A percentile compares a stretch with the other conserved stretches of the same genome.
Conservation (phyloP, 2,113 vertebrate species). For the Sinocyclocheilus rhinocerous region DNA sequence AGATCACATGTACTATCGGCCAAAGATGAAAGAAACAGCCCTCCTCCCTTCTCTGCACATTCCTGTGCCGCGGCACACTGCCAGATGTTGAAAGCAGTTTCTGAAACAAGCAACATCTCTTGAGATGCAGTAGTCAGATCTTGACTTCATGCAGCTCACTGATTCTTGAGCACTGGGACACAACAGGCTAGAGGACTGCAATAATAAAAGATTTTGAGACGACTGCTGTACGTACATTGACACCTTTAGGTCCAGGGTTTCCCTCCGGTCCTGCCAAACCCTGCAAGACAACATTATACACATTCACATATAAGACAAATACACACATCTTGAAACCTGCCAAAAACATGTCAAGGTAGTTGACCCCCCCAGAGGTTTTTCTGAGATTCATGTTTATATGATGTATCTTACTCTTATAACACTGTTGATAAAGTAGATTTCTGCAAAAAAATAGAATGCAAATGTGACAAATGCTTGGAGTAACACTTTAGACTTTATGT, state of each 20-base stretch:
- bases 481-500: too few relatives aligned
- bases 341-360: too few relatives aligned
- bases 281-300: conserved; percentile 71
- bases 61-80: neutral
- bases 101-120: conserved; percentile 27
- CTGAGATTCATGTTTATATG: too few relatives aligned
- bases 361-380: too few relatives aligned
- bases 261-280: conserved; percentile 93
- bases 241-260: conserved; percentile 91
- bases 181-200: neutral
- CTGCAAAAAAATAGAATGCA: too few relatives aligned
- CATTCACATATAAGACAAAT: conserved; percentile 31
- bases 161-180: neutral
- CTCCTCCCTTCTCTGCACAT: conserved; percentile 44
- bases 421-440: too few relatives aligned
- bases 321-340: neutral
- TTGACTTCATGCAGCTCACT: conserved; percentile 41
- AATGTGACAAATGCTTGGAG: too few relatives aligned
- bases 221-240: conserved; percentile 83
- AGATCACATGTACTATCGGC: conserved; percentile 53
- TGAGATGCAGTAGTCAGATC: neutral
- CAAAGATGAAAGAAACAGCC: conserved; percentile 49
- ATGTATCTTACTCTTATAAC: too few relatives aligned
- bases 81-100: conserved; percentile 27
- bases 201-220: neutral